Conservation (phyloP, 2,797 vertebrate species). For the Melanotaenia boesemani region DNA sequence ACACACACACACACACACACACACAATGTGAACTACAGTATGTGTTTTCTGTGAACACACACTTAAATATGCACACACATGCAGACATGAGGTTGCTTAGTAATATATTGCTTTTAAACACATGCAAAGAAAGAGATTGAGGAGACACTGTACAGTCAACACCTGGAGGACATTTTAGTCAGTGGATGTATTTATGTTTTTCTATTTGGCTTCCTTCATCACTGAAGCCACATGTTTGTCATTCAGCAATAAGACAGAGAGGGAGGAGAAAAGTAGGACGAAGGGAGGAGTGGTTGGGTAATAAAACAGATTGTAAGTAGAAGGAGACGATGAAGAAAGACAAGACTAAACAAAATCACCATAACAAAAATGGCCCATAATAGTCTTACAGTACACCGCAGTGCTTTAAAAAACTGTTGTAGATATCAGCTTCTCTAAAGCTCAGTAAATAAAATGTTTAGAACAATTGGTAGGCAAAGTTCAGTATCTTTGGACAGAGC, state of each 20-base stretch:
- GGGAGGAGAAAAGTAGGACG: constrained; percentile 13
- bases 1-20: constrained; percentile 4
- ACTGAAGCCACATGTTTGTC: constrained; percentile 56
- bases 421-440: neutral
- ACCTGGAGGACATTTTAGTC: constrained; percentile 55
- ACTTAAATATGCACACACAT: constrained; percentile 9
- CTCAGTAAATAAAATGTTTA: no score
- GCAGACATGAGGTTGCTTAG: constrained; percentile 1
- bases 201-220: constrained; percentile 24
- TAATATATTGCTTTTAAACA: constrained; percentile 27
- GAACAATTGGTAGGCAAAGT: no score
- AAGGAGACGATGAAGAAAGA: constrained; percentile 14
- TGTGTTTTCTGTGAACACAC: neutral
- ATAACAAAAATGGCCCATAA: neutral
- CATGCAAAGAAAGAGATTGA: constrained; percentile 10
- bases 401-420: neutral
- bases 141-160: constrained; percentile 11
- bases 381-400: neutral
- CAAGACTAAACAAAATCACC: constrained; percentile 1
- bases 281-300: constrained; percentile 19
- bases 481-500: no score
- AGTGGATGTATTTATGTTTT: constrained; percentile 35
- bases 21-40: neutral
- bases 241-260: constrained; percentile 24
- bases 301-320: neutral